These are phyloP conservation scores for Orbicella faveolata DNA, from an alignment of 64 coral and sea anemone genomes.

Conservation along the genomic window DNA sequence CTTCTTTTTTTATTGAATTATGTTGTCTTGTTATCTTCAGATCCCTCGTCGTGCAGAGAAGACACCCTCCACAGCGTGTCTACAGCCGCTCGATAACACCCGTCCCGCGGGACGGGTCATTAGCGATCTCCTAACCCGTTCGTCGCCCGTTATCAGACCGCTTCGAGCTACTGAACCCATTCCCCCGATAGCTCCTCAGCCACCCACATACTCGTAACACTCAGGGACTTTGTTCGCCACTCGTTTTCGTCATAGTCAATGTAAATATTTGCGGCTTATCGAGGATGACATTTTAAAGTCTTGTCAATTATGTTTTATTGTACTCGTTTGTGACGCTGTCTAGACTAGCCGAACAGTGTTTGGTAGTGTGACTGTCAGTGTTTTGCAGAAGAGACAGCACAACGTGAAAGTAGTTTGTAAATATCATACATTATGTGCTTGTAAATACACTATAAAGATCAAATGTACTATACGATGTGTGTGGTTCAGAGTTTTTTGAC, in stretches of 20 bases:
- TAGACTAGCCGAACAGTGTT: not conserved
- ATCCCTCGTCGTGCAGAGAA: slow-evolving; percentile 70
- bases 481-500: too few species aligned
- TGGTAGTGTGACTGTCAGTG: not conserved
- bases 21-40: slow-evolving; percentile 1
- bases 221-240: not conserved
- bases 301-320: too few species aligned
- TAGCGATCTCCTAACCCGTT: slow-evolving; percentile 50
- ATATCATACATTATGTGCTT: not conserved
- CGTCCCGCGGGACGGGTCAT: slow-evolving; percentile 54
- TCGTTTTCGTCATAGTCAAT: not conserved
- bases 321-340: too few species aligned
- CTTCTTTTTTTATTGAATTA: too few species aligned
- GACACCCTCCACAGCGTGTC: slow-evolving; percentile 58
- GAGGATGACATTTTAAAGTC: not conserved
- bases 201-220: slow-evolving; percentile 19
- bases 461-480: too few species aligned
- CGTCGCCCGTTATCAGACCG: slow-evolving; percentile 89
- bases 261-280: not conserved
- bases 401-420: not conserved
- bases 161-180: slow-evolving; percentile 76
- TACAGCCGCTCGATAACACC: slow-evolving; percentile 63
- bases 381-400: not conserved
- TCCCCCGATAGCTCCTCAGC: slow-evolving; percentile 70
- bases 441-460: not conserved